A percentile compares a stretch with the other conserved stretches of the same genome.
These are phyloP conservation scores for cattle (Bos taurus) DNA, from an alignment of 2,113 vertebrate genomes.

Conservation along the genomic window ARS-UCD2.0 NC_037335.1:58976501-58977000, in stretches of 20 bases:
- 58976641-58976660: neutral
- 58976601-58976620: neutral
- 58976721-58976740: neutral
- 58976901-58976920: neutral
- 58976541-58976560: neutral
- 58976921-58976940: neutral
- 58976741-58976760: neutral
- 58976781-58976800: neutral
- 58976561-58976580: neutral
- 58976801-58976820: neutral
- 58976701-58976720: neutral
- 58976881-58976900: neutral
- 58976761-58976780: neutral
- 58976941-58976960: neutral
- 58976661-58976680: neutral
- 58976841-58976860: neutral
- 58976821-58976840: neutral
- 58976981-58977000: neutral
- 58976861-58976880: neutral
- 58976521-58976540: neutral
- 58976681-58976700: neutral
- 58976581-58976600: neutral
- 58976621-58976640: neutral
- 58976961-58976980: neutral
- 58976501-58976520: neutral